phyloP scores from a whole-genome alignment of 2,113 vertebrate genomes.

The Raja brachyura region DNA sequence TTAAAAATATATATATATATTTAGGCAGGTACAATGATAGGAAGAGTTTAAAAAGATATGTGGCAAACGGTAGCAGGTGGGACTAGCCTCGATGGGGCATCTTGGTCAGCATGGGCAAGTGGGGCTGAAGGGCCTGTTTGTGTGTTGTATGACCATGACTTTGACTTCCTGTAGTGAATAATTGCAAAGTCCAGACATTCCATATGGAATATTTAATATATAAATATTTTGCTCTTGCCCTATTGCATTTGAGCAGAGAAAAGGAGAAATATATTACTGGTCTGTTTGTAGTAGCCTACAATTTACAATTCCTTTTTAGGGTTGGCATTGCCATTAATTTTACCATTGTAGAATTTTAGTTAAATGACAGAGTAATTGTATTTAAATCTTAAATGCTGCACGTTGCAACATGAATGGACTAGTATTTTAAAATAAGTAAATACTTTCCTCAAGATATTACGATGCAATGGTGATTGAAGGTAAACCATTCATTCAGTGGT shows the following conservation, averaged over 20 bases:
- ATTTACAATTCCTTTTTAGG: not conserved
- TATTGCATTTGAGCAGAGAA: not conserved
- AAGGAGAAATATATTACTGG: not conserved
- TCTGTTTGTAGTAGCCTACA: not conserved
- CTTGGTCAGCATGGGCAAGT: no score
- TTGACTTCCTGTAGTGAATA: no score
- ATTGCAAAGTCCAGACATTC: not conserved
- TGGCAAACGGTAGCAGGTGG: no score
- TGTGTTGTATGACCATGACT: no score
- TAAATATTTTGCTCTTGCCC: not conserved
- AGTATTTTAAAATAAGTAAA: not conserved
- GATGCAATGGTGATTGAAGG: not conserved
- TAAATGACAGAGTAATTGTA: not conserved
- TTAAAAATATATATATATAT: no score
- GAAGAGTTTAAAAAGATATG: no score
- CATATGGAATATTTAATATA: no score
- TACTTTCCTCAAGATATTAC: not conserved
- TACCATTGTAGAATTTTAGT: not conserved
- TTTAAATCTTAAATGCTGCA: not conserved
- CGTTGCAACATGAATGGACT: not conserved
- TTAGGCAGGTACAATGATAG: no score
- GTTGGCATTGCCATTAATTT: not conserved
- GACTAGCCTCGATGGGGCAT: no score
- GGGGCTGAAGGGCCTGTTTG: no score
- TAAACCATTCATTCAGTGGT: not conserved